Evolutionary conservation across 2,888 invertebrate species (phyloP).

Genomic region (Cacoxenus indagator): DNA sequence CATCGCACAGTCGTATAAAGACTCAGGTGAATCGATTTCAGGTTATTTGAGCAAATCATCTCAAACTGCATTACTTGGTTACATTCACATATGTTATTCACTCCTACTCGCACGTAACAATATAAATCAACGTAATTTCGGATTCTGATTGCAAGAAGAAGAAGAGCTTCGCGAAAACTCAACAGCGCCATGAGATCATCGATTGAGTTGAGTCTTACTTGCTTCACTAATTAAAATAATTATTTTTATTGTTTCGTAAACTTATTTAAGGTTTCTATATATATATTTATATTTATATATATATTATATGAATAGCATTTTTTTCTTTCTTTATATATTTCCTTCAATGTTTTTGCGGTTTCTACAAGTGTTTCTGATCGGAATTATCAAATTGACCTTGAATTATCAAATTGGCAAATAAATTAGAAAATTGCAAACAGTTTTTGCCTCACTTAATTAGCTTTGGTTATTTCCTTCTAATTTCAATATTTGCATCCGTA

Average conservation of each 20-base stretch:
- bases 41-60: no score
- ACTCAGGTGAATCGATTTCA: no score
- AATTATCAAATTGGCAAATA: not conserved
- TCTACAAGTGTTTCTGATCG: not conserved
- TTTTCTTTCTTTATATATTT: not conserved
- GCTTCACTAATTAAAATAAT: not conserved
- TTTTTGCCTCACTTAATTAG: no score
- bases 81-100: no score
- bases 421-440: not conserved
- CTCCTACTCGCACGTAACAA: no score
- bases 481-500: not conserved
- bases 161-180: no score
- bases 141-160: no score
- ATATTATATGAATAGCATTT: not conserved
- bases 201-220: not conserved
- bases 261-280: not conserved
- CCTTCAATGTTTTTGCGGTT: not conserved
- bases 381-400: no score
- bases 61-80: no score
- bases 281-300: not conserved
- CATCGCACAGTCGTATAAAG: no score
- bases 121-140: no score
- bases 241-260: not conserved
- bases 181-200: constrained; percentile 2
- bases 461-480: not conserved